phyloP scores from a whole-genome alignment of 2,797 vertebrate species.

The Tokudaia muenninki region DNA sequence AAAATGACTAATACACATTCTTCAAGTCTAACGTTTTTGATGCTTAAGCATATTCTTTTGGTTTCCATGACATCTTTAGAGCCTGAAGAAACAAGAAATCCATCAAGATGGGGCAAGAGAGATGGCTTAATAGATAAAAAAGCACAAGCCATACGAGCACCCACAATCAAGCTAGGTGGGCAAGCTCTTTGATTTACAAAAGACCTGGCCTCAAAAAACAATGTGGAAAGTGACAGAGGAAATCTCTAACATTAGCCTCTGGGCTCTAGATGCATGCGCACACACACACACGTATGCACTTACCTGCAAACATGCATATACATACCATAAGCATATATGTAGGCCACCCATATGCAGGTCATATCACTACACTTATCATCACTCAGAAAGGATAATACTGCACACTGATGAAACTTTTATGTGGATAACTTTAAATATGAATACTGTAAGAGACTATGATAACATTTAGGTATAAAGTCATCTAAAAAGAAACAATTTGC shows the following conservation, averaged over 20 bases:
- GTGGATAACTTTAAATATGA: constrained; percentile 37
- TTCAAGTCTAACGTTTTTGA: not conserved
- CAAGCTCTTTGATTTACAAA: not conserved
- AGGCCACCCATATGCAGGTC: not conserved
- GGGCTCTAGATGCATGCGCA: not conserved
- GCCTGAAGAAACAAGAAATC: not conserved
- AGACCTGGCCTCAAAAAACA: not conserved
- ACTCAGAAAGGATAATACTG: not conserved
- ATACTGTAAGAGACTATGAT: not conserved
- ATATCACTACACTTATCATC: not conserved
- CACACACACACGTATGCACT: not conserved
- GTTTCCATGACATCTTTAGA: constrained; percentile 40
- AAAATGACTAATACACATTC: not conserved
- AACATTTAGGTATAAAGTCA: constrained; percentile 46
- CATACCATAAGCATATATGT: not conserved
- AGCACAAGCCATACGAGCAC: not conserved
- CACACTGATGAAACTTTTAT: constrained; percentile 1
- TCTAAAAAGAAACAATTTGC: not conserved
- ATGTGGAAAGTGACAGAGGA: not conserved
- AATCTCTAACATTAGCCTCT: not conserved
- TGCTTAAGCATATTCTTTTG: not conserved
- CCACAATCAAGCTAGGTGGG: not conserved
- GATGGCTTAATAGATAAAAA: not conserved
- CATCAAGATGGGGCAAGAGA: not conserved
- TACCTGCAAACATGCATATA: not conserved